Percentiles rank a stretch among this genome's conserved stretches.
phyloP scores from a whole-genome alignment of 2,113 vertebrate genomes.

The Chaenogobius annularis region DNA sequence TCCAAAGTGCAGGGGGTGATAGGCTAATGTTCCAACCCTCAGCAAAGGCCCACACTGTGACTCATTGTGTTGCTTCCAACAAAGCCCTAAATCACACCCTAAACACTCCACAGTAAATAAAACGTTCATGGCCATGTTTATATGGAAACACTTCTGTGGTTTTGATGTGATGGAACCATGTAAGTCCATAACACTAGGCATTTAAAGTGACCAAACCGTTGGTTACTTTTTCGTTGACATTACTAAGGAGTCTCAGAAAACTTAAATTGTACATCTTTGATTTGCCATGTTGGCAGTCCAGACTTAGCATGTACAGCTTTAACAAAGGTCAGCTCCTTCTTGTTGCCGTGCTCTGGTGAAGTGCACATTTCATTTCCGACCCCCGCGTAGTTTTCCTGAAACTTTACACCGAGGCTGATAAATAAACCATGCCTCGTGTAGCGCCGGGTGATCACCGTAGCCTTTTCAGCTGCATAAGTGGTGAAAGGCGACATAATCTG shows the following conservation, averaged over 20 bases:
- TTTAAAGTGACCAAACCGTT: too few relatives aligned
- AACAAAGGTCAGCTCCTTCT: constrained; percentile 1
- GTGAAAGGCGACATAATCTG: constrained; percentile 79
- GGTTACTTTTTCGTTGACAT: too few relatives aligned
- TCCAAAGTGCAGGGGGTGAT: constrained; percentile 37
- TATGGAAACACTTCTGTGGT: not conserved
- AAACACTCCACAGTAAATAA: not conserved
- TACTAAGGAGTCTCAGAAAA: too few relatives aligned
- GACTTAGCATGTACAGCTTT: not conserved
- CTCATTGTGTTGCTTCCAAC: constrained; percentile 52
- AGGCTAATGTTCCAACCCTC: constrained; percentile 65
- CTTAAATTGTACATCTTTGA: not conserved
- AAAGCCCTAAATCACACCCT: not conserved
- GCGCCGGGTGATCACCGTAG: constrained; percentile 68
- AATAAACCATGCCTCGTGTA: constrained; percentile 86
- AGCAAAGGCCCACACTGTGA: constrained; percentile 44
- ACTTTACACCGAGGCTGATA: constrained; percentile 79
- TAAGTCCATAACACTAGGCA: too few relatives aligned
- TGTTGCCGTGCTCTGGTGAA: constrained; percentile 16
- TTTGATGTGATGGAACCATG: not conserved
- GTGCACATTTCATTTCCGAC: constrained; percentile 68
- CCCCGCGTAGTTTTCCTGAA: constrained; percentile 75
- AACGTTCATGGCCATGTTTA: not conserved
- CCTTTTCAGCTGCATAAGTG: constrained; percentile 68
- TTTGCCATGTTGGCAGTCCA: too few relatives aligned